Base-by-base conservation (phyloP, 2,113 vertebrate genomes). In the Uria lomvia region DNA sequence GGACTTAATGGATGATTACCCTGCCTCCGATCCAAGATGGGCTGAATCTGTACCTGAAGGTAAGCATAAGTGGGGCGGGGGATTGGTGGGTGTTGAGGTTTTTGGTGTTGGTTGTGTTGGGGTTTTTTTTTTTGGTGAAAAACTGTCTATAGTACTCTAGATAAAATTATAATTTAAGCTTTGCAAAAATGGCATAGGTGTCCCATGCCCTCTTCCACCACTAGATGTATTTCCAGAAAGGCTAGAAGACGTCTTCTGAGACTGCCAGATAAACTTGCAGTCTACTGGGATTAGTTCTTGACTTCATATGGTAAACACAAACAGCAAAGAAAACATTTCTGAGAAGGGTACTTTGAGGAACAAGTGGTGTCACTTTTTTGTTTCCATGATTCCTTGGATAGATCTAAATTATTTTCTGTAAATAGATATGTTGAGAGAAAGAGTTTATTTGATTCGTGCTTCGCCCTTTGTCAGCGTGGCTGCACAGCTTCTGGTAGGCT, bases 1-100 rank as follows among this genome's bases (percentile, higher is more conserved):
- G 75, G 99, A 99, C 77, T 97, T 99, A 91, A 97, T 99, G 85
- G 99, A 99, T n/a, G 99, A 99, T 85, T 99, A 99, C 82, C 99
- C 99, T 23, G 99, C 99, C 9, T 99, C 99, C 20, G 99, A 99
- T 91, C 99, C 99, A 8, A 98, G 99, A 71, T 99, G 99, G 99
- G 99, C 99, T 3, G 99, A 99, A 94, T 99, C 99, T 34, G 98
- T 99, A 43, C 99, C 99, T 6, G 99, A 99, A 34, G 99, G 99
- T 99, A 94, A 98, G 97, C 29, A 12, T 32, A 23, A 15, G 18
- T 40, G 40, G n/a, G 34, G 34, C n/a, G 8, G 19, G 9, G 7
- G 5, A 45, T 45, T 45, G 45, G 7, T 8, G n/a, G n/a, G 55
- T 26, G 27, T 55, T 38, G 53, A 9, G 17, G 6, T 10, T 55